A percentile compares a stretch with the other conserved stretches of the same genome.
Evolutionary conservation across 1,140 invertebrate species (phyloP).

Genomic region (Cephus cinctus): DNA sequence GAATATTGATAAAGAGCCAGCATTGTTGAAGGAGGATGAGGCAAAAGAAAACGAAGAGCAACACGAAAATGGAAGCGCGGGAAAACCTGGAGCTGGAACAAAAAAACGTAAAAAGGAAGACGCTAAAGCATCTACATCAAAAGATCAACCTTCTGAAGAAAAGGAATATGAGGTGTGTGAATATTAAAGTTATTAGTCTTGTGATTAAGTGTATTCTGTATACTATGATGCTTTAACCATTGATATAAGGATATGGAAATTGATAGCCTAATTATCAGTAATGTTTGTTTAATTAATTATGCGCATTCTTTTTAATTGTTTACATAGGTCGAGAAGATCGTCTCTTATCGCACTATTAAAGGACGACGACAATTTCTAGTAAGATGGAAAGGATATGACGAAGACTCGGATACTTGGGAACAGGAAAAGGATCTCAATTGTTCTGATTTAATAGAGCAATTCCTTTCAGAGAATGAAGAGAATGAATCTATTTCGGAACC

Average conservation of each 20-base stretch:
- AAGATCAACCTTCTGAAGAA: slow-evolving; percentile 21
- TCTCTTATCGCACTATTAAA: slow-evolving; percentile 66
- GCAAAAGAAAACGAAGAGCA: slow-evolving; percentile 9
- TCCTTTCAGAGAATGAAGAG: slow-evolving; percentile 46
- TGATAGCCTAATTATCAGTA: no score
- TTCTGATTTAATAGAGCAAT: slow-evolving; percentile 66
- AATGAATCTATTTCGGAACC: slow-evolving; percentile 2
- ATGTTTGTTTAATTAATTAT: no score
- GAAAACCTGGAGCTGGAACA: slow-evolving; percentile 14
- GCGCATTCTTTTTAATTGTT: no score
- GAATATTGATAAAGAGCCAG: no score
- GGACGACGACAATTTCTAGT: slow-evolving; percentile 73
- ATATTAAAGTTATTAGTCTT: slow-evolving; percentile 4
- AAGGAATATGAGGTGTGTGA: slow-evolving; percentile 44
- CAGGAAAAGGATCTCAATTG: slow-evolving; percentile 73
- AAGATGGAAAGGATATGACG: slow-evolving; percentile 78
- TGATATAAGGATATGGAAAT: no score
- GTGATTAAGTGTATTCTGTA: neutral
- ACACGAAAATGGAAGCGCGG: slow-evolving; percentile 34
- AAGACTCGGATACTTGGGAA: slow-evolving; percentile 78
- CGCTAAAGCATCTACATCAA: slow-evolving; percentile 21
- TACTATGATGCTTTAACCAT: neutral
- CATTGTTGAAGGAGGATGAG: neutral
- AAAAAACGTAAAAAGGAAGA: slow-evolving; percentile 41
- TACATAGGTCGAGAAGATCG: slow-evolving; percentile 67